Conservation (phyloP, 2,888 invertebrate species). For the Poecilus cupreus region DNA sequence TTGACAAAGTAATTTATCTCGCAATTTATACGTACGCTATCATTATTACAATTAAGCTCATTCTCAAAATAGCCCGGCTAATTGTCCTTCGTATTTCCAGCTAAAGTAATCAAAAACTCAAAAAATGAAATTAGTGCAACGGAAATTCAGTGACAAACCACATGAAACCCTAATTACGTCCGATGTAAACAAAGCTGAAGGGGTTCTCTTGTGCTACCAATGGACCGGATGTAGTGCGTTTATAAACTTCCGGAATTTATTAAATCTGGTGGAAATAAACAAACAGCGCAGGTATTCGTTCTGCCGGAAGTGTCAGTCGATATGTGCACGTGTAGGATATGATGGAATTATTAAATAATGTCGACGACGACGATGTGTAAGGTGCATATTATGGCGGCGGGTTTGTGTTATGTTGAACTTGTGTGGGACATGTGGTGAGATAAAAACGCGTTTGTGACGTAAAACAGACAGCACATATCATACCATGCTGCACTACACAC, state of each 20-base stretch:
- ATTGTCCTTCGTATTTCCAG: too few relatives aligned
- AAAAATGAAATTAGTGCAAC: background rate
- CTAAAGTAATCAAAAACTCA: too few relatives aligned
- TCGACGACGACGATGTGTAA: background rate
- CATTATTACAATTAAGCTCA: too few relatives aligned
- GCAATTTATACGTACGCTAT: too few relatives aligned
- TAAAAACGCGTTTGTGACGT: constrained; percentile 15
- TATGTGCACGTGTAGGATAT: background rate
- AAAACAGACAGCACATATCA: background rate
- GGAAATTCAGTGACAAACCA: background rate
- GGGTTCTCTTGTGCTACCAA: background rate
- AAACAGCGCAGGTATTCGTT: constrained; percentile 21
- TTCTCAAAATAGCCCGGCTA: too few relatives aligned
- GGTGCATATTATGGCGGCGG: background rate
- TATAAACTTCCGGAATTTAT: constrained; percentile 54
- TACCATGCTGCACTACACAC: background rate
- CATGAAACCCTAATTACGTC: background rate
- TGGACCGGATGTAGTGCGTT: constrained; percentile 46
- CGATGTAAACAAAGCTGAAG: constrained; percentile 11
- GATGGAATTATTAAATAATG: constrained; percentile 13
- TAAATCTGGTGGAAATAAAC: constrained; percentile 42
- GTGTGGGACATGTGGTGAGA: background rate
- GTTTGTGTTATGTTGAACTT: background rate
- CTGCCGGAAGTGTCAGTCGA: constrained; percentile 8
- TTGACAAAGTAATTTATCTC: too few relatives aligned